Conservation (phyloP, 1,140 invertebrate genomes). For the Calephelis virginiensis region DNA sequence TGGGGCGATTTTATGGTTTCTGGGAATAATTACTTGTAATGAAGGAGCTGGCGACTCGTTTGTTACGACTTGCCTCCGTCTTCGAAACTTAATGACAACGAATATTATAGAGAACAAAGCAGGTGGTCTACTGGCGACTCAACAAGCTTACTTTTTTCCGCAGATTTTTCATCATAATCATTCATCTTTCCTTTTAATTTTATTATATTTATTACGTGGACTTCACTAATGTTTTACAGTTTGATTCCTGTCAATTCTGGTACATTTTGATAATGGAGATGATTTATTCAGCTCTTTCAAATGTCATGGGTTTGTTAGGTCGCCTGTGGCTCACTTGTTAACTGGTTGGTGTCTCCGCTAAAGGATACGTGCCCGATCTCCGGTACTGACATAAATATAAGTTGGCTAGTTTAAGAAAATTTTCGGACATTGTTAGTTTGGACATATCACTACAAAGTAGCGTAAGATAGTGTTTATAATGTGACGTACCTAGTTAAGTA, state of each 20-base stretch:
- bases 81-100: slow-evolving; percentile 56
- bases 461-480: slow-evolving; percentile 72
- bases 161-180: too few relatives aligned
- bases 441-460: slow-evolving; percentile 68
- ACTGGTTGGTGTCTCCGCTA: slow-evolving; percentile 16
- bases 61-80: slow-evolving; percentile 67
- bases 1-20: slow-evolving; percentile 54
- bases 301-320: too few relatives aligned
- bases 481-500: slow-evolving; percentile 73
- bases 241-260: too few relatives aligned
- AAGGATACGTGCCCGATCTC: slow-evolving; percentile 60
- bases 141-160: too few relatives aligned
- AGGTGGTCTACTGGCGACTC: too few relatives aligned
- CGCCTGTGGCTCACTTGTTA: too few relatives aligned
- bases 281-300: too few relatives aligned
- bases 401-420: slow-evolving; percentile 69
- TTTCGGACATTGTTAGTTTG: slow-evolving; percentile 53
- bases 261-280: too few relatives aligned
- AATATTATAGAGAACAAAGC: slow-evolving; percentile 49
- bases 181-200: too few relatives aligned
- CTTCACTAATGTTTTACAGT: too few relatives aligned
- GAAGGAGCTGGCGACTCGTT: slow-evolving; percentile 75
- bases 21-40: slow-evolving; percentile 49
- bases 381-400: slow-evolving; percentile 55
- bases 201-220: too few relatives aligned